phyloP scores from a whole-genome alignment of 2,888 invertebrate species.

The Drosophila mulleri region DNA sequence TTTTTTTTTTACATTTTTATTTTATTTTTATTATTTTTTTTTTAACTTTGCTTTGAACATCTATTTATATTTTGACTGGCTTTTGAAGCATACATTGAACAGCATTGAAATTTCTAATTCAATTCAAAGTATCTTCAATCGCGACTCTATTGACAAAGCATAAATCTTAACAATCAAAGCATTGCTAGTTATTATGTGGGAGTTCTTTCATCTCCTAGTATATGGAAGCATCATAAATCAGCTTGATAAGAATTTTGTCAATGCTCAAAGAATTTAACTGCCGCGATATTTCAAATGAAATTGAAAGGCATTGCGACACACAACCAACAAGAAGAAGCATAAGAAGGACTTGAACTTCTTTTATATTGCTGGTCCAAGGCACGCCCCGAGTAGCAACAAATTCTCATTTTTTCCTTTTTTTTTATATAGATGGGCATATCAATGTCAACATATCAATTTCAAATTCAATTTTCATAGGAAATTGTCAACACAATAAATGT shows the following conservation, averaged over 20 bases:
- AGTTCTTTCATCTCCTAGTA: not conserved
- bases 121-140: not conserved
- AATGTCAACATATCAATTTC: conserved; percentile 74
- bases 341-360: conserved; percentile 6
- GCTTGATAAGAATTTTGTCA: conserved; percentile 15
- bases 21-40: no score
- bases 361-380: conserved; percentile 12
- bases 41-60: no score
- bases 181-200: not conserved
- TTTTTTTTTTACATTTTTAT: no score
- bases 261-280: conserved; percentile 20
- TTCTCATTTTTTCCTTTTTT: conserved; percentile 18
- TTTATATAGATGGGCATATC: conserved; percentile 51
- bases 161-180: not conserved
- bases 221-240: conserved; percentile 11
- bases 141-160: not conserved
- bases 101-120: not conserved
- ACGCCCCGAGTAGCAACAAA: conserved; percentile 36
- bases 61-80: no score
- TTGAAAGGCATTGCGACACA: conserved; percentile 2
- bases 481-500: conserved; percentile 54
- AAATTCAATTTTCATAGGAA: conserved; percentile 61
- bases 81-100: no score
- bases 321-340: not conserved
- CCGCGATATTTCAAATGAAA: conserved; percentile 34